These are phyloP conservation scores for Formicarius rufipectus DNA, from an alignment of 2,113 vertebrate genomes.

Conservation along the genomic window DNA sequence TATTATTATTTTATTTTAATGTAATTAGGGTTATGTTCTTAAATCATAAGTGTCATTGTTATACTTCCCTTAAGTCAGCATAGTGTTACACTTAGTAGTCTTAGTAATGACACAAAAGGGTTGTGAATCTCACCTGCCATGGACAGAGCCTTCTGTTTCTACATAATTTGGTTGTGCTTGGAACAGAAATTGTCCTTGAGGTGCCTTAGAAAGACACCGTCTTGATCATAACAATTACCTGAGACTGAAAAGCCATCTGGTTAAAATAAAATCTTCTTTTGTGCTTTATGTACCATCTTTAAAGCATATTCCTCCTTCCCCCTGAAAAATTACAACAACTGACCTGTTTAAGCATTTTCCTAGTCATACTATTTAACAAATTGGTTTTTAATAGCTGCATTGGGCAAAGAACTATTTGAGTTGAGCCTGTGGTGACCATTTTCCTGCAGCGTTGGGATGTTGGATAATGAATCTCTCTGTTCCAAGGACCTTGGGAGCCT, in stretches of 20 bases:
- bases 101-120: not conserved
- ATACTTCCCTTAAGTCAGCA: slow-evolving; percentile 44
- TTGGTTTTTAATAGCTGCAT: slow-evolving; percentile 27
- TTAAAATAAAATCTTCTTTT: slow-evolving; percentile 24
- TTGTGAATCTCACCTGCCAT: slow-evolving; percentile 15
- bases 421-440: not conserved
- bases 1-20: slow-evolving; percentile 62
- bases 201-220: slow-evolving; percentile 6
- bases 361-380: slow-evolving; percentile 25
- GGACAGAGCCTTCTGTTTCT: slow-evolving; percentile 18
- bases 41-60: slow-evolving; percentile 37
- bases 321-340: slow-evolving; percentile 9
- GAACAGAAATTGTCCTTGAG: slow-evolving; percentile 50
- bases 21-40: slow-evolving; percentile 47
- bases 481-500: not conserved
- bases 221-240: slow-evolving; percentile 46
- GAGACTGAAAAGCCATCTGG: slow-evolving; percentile 52
- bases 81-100: slow-evolving; percentile 1
- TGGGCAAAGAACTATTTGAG: not conserved
- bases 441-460: not conserved
- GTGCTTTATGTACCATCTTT: not conserved
- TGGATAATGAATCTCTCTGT: slow-evolving; percentile 21
- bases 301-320: not conserved
- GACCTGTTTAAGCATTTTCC: slow-evolving; percentile 27
- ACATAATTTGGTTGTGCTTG: not conserved